These are phyloP conservation scores for Cichlasoma orientale DNA, from an alignment of 2,797 vertebrate species.

Conservation along the genomic window DNA sequence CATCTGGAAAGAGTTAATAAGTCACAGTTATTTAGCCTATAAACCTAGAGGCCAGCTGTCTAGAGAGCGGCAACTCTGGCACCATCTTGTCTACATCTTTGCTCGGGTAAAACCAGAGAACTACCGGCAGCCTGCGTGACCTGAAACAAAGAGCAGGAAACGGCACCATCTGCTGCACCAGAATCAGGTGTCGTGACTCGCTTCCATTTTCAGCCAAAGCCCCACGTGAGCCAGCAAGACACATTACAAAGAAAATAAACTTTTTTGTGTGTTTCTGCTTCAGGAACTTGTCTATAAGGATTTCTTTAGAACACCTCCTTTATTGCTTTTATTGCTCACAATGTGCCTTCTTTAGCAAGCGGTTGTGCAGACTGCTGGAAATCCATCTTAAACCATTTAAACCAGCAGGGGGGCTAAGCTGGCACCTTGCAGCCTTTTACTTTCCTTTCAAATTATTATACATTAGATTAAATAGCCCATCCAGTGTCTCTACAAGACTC, in stretches of 20 bases:
- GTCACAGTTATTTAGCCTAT: slow-evolving; percentile 5
- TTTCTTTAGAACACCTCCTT: slow-evolving; percentile 14
- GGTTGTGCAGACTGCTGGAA: slow-evolving; percentile 46
- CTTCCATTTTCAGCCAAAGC: slow-evolving; percentile 8
- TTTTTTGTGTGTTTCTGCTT: not conserved
- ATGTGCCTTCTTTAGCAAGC: slow-evolving; percentile 28
- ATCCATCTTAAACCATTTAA: slow-evolving; percentile 64
- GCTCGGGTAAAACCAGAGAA: slow-evolving; percentile 4
- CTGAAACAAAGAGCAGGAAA: slow-evolving; percentile 34
- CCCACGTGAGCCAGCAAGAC: not conserved
- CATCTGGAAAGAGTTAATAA: slow-evolving; percentile 35
- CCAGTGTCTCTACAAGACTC: slow-evolving; percentile 20
- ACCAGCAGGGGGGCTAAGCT: slow-evolving; percentile 51
- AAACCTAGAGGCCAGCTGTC: not conserved
- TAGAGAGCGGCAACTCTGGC: slow-evolving; percentile 26
- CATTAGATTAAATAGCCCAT: slow-evolving; percentile 27
- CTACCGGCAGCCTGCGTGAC: slow-evolving; percentile 11
- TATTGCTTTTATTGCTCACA: slow-evolving; percentile 41
- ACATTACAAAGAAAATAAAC: slow-evolving; percentile 9
- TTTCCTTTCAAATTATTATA: slow-evolving; percentile 48
- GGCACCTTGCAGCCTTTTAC: slow-evolving; percentile 31
- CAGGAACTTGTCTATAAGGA: not conserved
- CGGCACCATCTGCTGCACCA: slow-evolving; percentile 31
- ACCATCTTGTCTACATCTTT: slow-evolving; percentile 5
- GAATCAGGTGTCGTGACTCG: slow-evolving; percentile 14